These are phyloP conservation scores for Lutjanus argentimaculatus DNA, from an alignment of 2,797 vertebrate genomes.

Conservation along the genomic window DNA sequence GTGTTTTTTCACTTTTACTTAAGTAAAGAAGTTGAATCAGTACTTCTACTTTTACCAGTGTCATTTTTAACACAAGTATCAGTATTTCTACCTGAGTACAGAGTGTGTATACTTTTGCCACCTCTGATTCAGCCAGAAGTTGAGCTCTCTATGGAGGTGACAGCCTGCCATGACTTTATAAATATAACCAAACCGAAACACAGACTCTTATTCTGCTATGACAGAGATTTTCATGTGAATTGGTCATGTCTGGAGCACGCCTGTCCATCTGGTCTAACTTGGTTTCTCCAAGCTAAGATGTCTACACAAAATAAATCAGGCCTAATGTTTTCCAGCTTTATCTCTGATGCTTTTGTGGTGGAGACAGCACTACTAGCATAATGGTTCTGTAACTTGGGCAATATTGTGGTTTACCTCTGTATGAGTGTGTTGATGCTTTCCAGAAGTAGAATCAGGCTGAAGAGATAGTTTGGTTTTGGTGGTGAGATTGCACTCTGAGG, in stretches of 20 bases:
- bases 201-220: background rate
- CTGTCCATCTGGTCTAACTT: background rate
- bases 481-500: constrained; percentile 16
- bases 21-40: too few relatives aligned
- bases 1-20: too few relatives aligned
- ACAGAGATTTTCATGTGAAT: background rate
- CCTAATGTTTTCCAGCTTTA: background rate
- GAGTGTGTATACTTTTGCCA: too few relatives aligned
- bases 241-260: background rate
- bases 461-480: constrained; percentile 38
- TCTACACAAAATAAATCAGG: background rate
- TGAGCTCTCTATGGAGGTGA: too few relatives aligned
- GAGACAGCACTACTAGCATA: background rate
- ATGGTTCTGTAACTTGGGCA: background rate
- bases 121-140: too few relatives aligned
- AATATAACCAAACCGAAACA: background rate
- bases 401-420: background rate
- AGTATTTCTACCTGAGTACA: too few relatives aligned
- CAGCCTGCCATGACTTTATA: background rate
- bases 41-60: too few relatives aligned
- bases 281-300: constrained; percentile 1
- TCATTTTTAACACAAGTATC: too few relatives aligned
- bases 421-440: constrained; percentile 15
- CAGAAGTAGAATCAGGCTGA: constrained; percentile 1
- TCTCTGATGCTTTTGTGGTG: background rate